These are phyloP conservation scores for Ophthalmotilapia sp. DNA, from an alignment of 2,113 vertebrate species.

Conservation along the genomic window DNA sequence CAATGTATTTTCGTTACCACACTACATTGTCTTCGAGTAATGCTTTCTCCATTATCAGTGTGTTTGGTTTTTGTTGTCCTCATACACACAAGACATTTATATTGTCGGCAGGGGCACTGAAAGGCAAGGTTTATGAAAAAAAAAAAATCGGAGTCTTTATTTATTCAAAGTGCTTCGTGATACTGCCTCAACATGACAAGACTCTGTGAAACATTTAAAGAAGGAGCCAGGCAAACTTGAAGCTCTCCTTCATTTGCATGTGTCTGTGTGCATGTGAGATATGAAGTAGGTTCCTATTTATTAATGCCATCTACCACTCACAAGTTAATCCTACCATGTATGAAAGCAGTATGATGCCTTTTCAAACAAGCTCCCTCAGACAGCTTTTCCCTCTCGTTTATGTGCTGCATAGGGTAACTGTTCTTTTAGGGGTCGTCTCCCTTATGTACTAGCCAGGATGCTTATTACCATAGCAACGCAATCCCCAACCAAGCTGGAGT, in stretches of 20 bases:
- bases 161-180: neutral
- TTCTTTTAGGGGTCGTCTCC: slow-evolving; percentile 14
- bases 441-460: slow-evolving; percentile 17
- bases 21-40: neutral
- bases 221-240: neutral
- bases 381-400: slow-evolving; percentile 6
- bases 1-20: neutral
- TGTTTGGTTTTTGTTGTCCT: neutral
- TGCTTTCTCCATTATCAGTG: neutral
- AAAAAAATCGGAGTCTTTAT: neutral
- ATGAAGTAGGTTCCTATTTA: neutral
- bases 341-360: neutral
- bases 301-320: neutral
- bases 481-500: slow-evolving; percentile 17
- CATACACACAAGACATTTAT: neutral
- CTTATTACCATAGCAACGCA: slow-evolving; percentile 63
- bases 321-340: neutral
- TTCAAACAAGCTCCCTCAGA: neutral
- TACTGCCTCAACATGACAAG: neutral
- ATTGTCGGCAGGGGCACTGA: neutral
- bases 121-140: neutral
- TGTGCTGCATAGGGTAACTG: slow-evolving; percentile 8
- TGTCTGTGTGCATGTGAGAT: neutral
- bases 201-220: neutral
- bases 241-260: neutral